A percentile compares a stretch with the other conserved stretches of the same genome.
phyloP scores from a whole-genome alignment of 2,888 invertebrate species.

The Leucozona laternaria region DNA sequence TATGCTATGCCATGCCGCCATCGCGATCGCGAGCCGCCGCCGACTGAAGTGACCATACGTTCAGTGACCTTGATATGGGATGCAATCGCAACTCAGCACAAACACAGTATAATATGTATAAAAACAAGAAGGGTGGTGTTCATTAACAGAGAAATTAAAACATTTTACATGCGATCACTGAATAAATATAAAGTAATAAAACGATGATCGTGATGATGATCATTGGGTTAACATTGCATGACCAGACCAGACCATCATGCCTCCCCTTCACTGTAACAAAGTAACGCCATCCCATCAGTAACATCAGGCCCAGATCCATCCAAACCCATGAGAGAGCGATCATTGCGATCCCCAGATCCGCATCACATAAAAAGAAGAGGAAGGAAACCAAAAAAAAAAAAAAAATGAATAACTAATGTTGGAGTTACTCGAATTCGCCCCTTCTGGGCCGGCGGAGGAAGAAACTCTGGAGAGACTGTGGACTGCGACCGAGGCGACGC shows the following conservation, averaged over 20 bases:
- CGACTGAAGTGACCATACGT: conserved; percentile 32
- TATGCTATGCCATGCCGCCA: not conserved
- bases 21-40: not conserved
- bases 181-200: conserved; percentile 70
- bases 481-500: no score
- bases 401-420: conserved; percentile 60
- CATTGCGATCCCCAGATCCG: conserved; percentile 29
- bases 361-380: conserved; percentile 6
- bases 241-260: conserved; percentile 45
- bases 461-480: not conserved
- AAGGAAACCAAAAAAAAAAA: conserved; percentile 32
- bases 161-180: conserved; percentile 72
- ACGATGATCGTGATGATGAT: conserved; percentile 56
- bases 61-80: conserved; percentile 65
- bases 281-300: conserved; percentile 46
- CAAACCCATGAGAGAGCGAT: conserved; percentile 29
- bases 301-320: not conserved
- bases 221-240: conserved; percentile 68
- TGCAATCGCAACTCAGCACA: conserved; percentile 7
- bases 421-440: conserved; percentile 51
- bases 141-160: conserved; percentile 73
- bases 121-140: conserved; percentile 35
- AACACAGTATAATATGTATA: no score
- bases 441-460: conserved; percentile 16
- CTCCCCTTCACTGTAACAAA: conserved; percentile 33